phyloP scores from a whole-genome alignment of 2,113 vertebrate species.

The Sorex fumeus region DNA sequence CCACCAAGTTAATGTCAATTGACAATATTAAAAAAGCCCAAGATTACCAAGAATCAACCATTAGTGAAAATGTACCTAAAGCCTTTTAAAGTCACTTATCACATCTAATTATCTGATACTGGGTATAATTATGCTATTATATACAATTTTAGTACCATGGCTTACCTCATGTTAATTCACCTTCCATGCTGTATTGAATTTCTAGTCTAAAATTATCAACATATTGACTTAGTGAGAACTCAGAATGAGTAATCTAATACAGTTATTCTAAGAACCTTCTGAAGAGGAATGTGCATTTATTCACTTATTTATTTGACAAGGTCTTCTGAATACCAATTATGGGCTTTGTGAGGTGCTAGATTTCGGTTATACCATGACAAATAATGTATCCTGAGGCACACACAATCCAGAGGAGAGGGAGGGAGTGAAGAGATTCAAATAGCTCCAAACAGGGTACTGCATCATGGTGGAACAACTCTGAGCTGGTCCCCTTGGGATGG shows the following conservation, averaged over 20 bases:
- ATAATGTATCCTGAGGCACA: neutral
- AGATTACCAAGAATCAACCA: slow-evolving; percentile 64
- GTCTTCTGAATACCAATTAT: neutral
- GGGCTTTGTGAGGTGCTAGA: neutral
- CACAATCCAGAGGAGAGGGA: neutral
- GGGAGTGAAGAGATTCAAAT: neutral
- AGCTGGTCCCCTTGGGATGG: neutral
- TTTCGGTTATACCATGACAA: neutral
- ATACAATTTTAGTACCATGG: slow-evolving; percentile 65
- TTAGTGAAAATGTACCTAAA: slow-evolving; percentile 70
- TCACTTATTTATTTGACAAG: slow-evolving; percentile 27
- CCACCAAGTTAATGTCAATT: neutral
- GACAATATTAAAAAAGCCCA: slow-evolving; percentile 66
- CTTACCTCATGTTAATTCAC: slow-evolving; percentile 67
- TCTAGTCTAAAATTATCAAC: slow-evolving; percentile 65
- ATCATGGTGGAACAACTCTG: neutral
- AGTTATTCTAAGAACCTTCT: slow-evolving; percentile 38
- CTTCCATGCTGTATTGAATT: slow-evolving; percentile 49
- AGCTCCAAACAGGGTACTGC: neutral
- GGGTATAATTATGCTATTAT: slow-evolving; percentile 70
- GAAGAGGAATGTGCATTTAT: neutral
- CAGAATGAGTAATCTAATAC: neutral
- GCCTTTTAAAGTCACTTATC: slow-evolving; percentile 71
- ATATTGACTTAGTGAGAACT: slow-evolving; percentile 45
- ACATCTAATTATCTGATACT: slow-evolving; percentile 69